Conservation (phyloP, 2,888 invertebrate species). For the Myopa tessellatipennis region DNA sequence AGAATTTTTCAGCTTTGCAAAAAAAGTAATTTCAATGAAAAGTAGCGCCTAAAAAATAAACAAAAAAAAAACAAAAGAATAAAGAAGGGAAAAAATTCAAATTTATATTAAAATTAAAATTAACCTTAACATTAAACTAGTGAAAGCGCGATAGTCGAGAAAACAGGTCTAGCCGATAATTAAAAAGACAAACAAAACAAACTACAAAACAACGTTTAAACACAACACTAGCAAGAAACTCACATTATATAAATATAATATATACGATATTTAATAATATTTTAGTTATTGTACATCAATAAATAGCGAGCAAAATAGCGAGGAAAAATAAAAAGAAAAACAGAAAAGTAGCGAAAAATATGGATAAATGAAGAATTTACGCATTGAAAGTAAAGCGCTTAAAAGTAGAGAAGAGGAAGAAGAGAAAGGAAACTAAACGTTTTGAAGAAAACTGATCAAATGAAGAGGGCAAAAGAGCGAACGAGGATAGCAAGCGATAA, state of each 20-base stretch:
- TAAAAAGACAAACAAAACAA: slow-evolving; percentile 2
- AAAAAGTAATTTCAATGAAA: not conserved
- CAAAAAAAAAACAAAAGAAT: not conserved
- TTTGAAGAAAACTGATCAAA: not conserved
- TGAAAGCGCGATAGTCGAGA: slow-evolving; percentile 18
- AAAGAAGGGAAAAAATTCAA: not conserved
- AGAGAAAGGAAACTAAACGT: not conserved
- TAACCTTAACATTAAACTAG: slow-evolving; percentile 1
- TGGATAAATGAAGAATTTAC: slow-evolving; percentile 25
- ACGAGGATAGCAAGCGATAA: not conserved
- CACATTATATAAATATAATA: not conserved
- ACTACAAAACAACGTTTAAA: not conserved
- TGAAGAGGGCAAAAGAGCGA: not conserved
- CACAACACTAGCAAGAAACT: slow-evolving; percentile 1
- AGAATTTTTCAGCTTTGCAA: not conserved
- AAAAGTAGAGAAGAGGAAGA: not conserved
- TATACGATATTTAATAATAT: slow-evolving; percentile 22
- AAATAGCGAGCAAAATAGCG: not conserved
- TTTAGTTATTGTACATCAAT: slow-evolving; percentile 24
- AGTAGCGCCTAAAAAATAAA: not conserved
- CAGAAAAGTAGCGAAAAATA: slow-evolving; percentile 13
- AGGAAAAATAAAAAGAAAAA: not conserved
- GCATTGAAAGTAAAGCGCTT: slow-evolving; percentile 2
- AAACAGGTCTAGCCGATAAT: slow-evolving; percentile 31
- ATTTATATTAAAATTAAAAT: not conserved